These are phyloP conservation scores for Diacarnus erythraeanus DNA, from an alignment of 37 sponge, comb jelly and placozoan genomes.

Conservation along the genomic window DNA sequence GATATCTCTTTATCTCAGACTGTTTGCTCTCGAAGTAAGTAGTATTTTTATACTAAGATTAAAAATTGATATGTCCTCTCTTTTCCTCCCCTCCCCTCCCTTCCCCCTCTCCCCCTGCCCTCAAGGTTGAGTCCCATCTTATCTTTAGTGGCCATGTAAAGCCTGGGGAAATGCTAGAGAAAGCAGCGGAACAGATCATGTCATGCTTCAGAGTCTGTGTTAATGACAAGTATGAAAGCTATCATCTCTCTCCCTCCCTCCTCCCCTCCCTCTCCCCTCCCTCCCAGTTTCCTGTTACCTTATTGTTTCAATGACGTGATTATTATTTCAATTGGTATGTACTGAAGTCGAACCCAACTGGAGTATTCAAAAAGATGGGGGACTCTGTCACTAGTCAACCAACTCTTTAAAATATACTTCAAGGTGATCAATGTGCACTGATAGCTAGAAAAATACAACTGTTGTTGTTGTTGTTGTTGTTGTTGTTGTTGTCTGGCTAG, in stretches of 20 bases:
- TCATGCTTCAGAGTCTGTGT: slow-evolving; percentile 90
- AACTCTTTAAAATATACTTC: slow-evolving; percentile 96
- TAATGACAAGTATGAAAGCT: slow-evolving; percentile 59
- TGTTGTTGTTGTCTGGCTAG: neutral
- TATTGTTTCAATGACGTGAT: too few species aligned
- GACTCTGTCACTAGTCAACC: slow-evolving; percentile 82
- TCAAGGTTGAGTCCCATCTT: slow-evolving; percentile 48
- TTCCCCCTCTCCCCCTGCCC: neutral
- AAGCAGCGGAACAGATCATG: slow-evolving; percentile 93
- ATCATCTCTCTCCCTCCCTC: neutral
- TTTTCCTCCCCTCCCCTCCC: neutral
- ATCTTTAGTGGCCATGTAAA: slow-evolving; percentile 32
- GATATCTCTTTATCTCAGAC: slow-evolving; percentile 53
- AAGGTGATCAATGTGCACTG: slow-evolving; percentile 46
- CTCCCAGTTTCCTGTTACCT: neutral
- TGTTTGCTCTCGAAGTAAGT: slow-evolving; percentile 54
- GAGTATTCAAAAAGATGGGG: slow-evolving; percentile 87
- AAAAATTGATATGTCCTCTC: too few species aligned
- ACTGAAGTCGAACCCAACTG: slow-evolving; percentile 50
- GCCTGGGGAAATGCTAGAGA: slow-evolving; percentile 74
- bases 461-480: neutral
- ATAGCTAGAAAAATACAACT: neutral
- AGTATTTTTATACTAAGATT: neutral
- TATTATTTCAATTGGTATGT: neutral
- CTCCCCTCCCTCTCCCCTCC: neutral